phyloP scores from a whole-genome alignment of 1,140 invertebrate species.

The Chymomyza costata region DNA sequence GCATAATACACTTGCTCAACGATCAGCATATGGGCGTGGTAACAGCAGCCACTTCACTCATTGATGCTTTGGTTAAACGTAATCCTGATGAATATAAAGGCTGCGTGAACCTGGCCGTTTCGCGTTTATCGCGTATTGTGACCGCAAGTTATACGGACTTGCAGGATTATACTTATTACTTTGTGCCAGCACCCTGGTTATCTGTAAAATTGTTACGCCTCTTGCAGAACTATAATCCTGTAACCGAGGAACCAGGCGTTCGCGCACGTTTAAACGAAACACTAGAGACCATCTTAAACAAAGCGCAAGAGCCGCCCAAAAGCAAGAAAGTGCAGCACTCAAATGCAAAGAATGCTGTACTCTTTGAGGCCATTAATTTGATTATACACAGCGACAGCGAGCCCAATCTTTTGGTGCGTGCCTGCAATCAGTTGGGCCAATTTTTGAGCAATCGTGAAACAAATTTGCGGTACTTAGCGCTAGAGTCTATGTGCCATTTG shows the following conservation, averaged over 20 bases:
- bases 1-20: slow-evolving; percentile 98
- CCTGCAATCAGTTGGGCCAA: slow-evolving; percentile 98
- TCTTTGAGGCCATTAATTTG: slow-evolving; percentile 99
- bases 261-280: slow-evolving; percentile 97
- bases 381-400: slow-evolving; percentile 99
- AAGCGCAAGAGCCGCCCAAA: slow-evolving; percentile 99
- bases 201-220: slow-evolving; percentile 97
- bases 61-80: slow-evolving; percentile 98
- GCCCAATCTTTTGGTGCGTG: slow-evolving; percentile 96
- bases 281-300: slow-evolving; percentile 99
- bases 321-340: slow-evolving; percentile 99
- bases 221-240: slow-evolving; percentile 98
- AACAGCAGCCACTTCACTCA: slow-evolving; percentile 97
- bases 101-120: slow-evolving; percentile 98
- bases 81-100: slow-evolving; percentile 99
- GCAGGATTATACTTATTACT: slow-evolving; percentile 99
- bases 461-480: slow-evolving; percentile 97
- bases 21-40: slow-evolving; percentile 99
- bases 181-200: slow-evolving; percentile 99
- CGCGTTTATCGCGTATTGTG: slow-evolving; percentile 96
- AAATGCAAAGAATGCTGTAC: slow-evolving; percentile 99
- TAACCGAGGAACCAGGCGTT: slow-evolving; percentile 95
- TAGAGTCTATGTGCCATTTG: slow-evolving; percentile 99
- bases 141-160: slow-evolving; percentile 98
- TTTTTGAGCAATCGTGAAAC: slow-evolving; percentile 99